Percentiles rank a stretch among this genome's conserved stretches.
phyloP scores from a whole-genome alignment of 2,888 invertebrate species.

The Metalampra italica region DNA sequence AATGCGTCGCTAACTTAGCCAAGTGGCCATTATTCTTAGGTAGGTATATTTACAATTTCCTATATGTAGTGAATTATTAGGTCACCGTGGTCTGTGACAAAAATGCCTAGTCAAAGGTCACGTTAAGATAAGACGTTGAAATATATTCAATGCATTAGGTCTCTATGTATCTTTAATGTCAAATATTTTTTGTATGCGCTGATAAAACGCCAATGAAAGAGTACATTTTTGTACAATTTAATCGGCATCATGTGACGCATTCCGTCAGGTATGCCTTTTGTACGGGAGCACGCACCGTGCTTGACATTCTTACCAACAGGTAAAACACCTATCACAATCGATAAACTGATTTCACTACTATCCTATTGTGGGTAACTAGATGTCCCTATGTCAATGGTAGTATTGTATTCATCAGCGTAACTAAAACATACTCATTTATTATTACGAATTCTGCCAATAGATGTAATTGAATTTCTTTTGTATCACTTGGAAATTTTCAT shows the following conservation, averaged over 20 bases:
- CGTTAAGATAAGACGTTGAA: conserved; percentile 6
- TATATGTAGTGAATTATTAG: conserved; percentile 1
- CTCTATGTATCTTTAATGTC: not conserved
- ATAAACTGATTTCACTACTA: conserved; percentile 43
- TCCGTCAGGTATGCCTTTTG: conserved; percentile 42
- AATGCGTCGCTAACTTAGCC: not conserved
- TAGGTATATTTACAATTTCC: conserved; percentile 3
- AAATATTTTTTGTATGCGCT: not conserved
- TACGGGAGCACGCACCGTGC: conserved; percentile 43
- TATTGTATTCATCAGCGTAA: conserved; percentile 1
- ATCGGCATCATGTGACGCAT: conserved; percentile 17
- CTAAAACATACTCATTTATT: conserved; percentile 1
- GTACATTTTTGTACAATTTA: not conserved
- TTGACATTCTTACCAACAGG: conserved; percentile 38
- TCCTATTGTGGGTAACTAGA: conserved; percentile 25
- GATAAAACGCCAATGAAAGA: not conserved
- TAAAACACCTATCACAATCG: conserved; percentile 53
- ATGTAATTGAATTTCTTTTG: not conserved
- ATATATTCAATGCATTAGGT: conserved; percentile 1
- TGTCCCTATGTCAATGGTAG: conserved; percentile 4
- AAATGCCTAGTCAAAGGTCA: conserved; percentile 9
- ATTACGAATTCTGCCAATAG: conserved; percentile 3
- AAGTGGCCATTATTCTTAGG: no score
- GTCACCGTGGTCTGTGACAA: conserved; percentile 8
- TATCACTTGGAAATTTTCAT: not conserved